Evolutionary conservation across 1,140 invertebrate genomes (phyloP).

Genomic region (Trachelipus rathkii): DNA sequence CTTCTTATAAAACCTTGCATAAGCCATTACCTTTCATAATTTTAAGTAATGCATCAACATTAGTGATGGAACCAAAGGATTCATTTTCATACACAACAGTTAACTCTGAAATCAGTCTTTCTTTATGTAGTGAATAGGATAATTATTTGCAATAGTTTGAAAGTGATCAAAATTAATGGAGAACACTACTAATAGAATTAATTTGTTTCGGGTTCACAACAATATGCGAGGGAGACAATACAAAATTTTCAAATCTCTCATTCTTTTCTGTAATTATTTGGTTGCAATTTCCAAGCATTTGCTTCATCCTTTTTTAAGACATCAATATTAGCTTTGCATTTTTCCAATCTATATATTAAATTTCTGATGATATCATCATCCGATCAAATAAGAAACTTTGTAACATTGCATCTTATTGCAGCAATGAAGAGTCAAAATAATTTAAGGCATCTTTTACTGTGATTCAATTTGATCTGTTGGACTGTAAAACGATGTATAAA

Average conservation of each 20-base stretch:
- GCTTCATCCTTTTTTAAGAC: background rate
- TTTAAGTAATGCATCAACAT: background rate
- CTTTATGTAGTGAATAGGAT: background rate
- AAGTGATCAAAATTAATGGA: background rate
- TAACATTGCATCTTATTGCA: too few relatives aligned
- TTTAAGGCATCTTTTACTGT: too few relatives aligned
- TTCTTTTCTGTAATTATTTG: background rate
- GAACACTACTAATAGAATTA: background rate
- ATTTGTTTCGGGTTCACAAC: background rate
- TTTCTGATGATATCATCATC: too few relatives aligned
- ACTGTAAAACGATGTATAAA: too few relatives aligned
- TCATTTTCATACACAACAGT: constrained; percentile 6
- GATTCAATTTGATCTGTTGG: too few relatives aligned
- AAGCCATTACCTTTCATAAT: background rate
- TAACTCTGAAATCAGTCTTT: background rate
- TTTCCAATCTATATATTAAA: too few relatives aligned
- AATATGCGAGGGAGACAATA: background rate
- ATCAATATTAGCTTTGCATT: too few relatives aligned
- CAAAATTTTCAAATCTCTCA: background rate
- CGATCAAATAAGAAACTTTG: too few relatives aligned
- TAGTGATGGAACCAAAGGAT: background rate
- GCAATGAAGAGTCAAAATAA: too few relatives aligned
- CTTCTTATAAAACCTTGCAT: background rate
- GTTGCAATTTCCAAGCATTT: too few relatives aligned
- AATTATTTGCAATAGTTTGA: background rate